These are phyloP conservation scores for Automeris io DNA, from an alignment of 2,888 invertebrate genomes.

Conservation along the genomic window DNA sequence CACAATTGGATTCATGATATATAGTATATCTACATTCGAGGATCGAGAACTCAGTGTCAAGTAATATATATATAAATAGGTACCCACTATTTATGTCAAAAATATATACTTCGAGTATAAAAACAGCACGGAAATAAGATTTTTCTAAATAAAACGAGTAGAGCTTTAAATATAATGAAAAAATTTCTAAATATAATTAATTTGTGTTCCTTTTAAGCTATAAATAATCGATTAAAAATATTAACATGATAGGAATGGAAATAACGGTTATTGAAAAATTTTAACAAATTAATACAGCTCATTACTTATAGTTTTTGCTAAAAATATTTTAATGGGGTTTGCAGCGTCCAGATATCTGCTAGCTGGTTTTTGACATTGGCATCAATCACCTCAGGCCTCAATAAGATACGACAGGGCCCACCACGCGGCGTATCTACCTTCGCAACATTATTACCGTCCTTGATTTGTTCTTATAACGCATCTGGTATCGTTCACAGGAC, in stretches of 20 bases:
- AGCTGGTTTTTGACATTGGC: slow-evolving; percentile 77
- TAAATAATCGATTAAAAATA: not conserved
- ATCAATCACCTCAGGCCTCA: slow-evolving; percentile 59
- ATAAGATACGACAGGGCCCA: slow-evolving; percentile 67
- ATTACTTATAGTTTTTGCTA: slow-evolving; percentile 20
- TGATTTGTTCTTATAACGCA: slow-evolving; percentile 38
- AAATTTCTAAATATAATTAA: too few species aligned
- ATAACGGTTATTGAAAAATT: not conserved
- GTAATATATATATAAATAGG: too few species aligned
- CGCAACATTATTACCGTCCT: slow-evolving; percentile 70
- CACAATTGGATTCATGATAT: too few species aligned
- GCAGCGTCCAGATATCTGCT: slow-evolving; percentile 77
- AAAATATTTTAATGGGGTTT: slow-evolving; percentile 70
- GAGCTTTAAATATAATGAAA: too few species aligned
- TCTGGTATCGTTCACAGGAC: slow-evolving; percentile 37
- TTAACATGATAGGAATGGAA: not conserved
- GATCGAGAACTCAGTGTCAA: too few species aligned
- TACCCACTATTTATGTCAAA: too few species aligned
- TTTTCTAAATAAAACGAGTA: too few species aligned
- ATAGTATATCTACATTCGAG: too few species aligned
- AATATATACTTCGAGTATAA: too few species aligned
- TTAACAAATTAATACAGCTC: not conserved
- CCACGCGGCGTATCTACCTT: slow-evolving; percentile 59
- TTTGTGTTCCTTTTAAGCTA: too few species aligned
- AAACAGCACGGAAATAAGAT: too few species aligned